Evolutionary conservation across 2,888 invertebrate species (phyloP).

Genomic region (Lottia gigantea): DNA sequence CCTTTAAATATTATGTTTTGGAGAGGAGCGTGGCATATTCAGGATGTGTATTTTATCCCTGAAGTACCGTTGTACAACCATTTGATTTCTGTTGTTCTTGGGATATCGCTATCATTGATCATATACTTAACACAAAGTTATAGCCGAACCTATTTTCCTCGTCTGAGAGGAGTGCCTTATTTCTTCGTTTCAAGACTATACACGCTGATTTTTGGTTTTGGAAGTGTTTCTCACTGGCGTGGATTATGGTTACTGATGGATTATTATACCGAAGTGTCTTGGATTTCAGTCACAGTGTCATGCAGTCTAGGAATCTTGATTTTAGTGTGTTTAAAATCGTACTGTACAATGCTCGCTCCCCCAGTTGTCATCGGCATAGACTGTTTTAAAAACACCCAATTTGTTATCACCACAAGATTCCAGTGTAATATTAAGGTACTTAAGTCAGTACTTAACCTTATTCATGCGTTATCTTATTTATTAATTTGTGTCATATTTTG

Average conservation of each 20-base stretch:
- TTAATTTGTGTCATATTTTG: no score
- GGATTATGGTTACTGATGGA: slow-evolving; percentile 13
- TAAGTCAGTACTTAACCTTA: no score
- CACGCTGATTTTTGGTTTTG: slow-evolving; percentile 4
- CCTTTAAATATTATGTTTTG: slow-evolving; percentile 11
- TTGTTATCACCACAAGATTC: not conserved
- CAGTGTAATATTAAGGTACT: not conserved
- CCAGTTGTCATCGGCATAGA: slow-evolving; percentile 6
- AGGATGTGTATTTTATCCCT: slow-evolving; percentile 6
- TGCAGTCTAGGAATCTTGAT: not conserved
- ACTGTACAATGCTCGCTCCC: not conserved
- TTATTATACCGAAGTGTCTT: not conserved
- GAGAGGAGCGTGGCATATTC: slow-evolving; percentile 6
- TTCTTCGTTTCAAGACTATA: slow-evolving; percentile 8
- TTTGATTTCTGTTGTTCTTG: not conserved
- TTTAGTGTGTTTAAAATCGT: not conserved
- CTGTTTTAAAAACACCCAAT: not conserved
- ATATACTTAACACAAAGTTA: not conserved
- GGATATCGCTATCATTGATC: not conserved
- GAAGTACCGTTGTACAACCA: not conserved
- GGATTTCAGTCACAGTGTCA: not conserved
- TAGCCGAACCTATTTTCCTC: not conserved
- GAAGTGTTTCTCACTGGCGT: slow-evolving; percentile 9
- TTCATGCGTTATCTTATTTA: no score
- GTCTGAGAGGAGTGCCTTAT: not conserved